Evolutionary conservation across 2,113 vertebrate genomes (phyloP), one percentile per base, ranked within the genome.

Genomic region (Tetrao urogallus): DNA sequence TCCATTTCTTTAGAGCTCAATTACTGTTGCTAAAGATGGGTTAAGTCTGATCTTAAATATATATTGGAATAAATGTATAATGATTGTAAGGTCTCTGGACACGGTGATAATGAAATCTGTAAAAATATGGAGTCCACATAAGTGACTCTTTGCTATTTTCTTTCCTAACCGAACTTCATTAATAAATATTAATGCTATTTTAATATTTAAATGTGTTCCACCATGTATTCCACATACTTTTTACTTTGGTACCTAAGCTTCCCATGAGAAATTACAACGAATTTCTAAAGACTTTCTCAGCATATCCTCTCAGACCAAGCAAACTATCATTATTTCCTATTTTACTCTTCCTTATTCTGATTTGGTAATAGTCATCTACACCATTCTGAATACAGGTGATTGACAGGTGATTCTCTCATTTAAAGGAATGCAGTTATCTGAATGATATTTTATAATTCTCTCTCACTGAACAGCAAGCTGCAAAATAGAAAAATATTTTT

Each of bases 121-220:
- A 86, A 92, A 95, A 92, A 78, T 67, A 91, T 57, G 56, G 88
- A 94, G 76, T 88, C 82, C 66, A 21, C 20, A 78, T 73, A 54
- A 81, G 12, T 71, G 15, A 6, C 25, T 86, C 47, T 86, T 27
- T 66, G 13, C 76, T 84, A 86, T 92, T 94, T 93, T 96, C 19
- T 50, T 70, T 93, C 52, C 76, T 84, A 65, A 86, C 20, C 81
- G 83, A 90, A 90, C 14, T 84, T 92, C 65, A 81, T 52, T 86
- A 92, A 94, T 96, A 93, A 90, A 96, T 96, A 96, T 96, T 96
- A 94, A 95, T 90, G 12, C 20, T 78, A 75, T 92, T 95, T 95
- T 94, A 96, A 94, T 96, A 95, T 61, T 95, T 95, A 94, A 96
- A 67, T 10, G 77, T 57, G 28, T 86, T 87, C 75, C 8, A 52